phyloP scores from a whole-genome alignment of 1,140 invertebrate genomes.

The Zaprionus inermis region DNA sequence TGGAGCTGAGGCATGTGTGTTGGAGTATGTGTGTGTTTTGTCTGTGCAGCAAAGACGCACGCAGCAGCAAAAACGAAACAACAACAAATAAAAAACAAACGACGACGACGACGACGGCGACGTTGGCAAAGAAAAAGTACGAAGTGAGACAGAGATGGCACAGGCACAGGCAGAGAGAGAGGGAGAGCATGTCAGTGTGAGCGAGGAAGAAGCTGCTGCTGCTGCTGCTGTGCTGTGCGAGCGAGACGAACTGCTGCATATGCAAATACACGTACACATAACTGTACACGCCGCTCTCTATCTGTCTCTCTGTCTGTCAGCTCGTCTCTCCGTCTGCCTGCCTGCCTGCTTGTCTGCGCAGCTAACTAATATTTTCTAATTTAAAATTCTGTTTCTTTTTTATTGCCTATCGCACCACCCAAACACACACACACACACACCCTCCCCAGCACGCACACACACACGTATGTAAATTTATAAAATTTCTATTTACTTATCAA shows the following conservation, averaged over 20 bases:
- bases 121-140: slow-evolving; percentile 38
- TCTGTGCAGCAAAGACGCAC: slow-evolving; percentile 51
- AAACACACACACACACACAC: slow-evolving; percentile 4
- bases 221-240: slow-evolving; percentile 24
- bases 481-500: slow-evolving; percentile 81
- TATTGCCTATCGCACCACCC: slow-evolving; percentile 52
- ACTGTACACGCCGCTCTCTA: slow-evolving; percentile 53
- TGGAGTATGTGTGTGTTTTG: slow-evolving; percentile 49
- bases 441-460: slow-evolving; percentile 2
- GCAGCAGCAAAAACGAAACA: slow-evolving; percentile 32
- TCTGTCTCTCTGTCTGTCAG: slow-evolving; percentile 3
- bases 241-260: slow-evolving; percentile 35
- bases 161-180: neutral
- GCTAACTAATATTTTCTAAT: slow-evolving; percentile 82
- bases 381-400: slow-evolving; percentile 83
- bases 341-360: slow-evolving; percentile 24
- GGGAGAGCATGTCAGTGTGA: slow-evolving; percentile 1
- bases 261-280: slow-evolving; percentile 71
- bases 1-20: slow-evolving; percentile 14
- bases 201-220: neutral
- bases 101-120: slow-evolving; percentile 28
- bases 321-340: neutral
- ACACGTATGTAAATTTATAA: slow-evolving; percentile 74
- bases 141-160: slow-evolving; percentile 11
- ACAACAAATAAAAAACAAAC: slow-evolving; percentile 37